Conservation (phyloP, 2,888 invertebrate genomes). For the Drosophila crucigera region DNA sequence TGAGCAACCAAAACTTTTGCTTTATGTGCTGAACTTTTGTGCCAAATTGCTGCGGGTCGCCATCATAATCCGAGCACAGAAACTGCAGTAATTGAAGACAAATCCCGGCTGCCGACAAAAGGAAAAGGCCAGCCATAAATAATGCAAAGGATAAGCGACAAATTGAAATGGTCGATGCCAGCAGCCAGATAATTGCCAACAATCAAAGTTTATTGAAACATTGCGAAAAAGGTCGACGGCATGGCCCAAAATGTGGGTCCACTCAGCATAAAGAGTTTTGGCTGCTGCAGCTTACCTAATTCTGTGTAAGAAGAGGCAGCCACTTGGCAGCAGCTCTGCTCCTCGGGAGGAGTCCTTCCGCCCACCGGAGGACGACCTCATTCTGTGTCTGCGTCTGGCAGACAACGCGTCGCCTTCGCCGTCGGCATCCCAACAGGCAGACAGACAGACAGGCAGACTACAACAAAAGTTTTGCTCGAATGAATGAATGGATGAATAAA, state of each 20-base stretch:
- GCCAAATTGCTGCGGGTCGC: constrained; percentile 67
- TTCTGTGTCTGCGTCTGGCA: constrained; percentile 59
- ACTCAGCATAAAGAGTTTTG: constrained; percentile 4
- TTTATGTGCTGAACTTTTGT: constrained; percentile 51
- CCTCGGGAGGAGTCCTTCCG: background rate
- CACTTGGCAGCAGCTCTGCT: constrained; percentile 18
- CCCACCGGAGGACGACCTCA: constrained; percentile 56
- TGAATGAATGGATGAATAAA: constrained; percentile 1
- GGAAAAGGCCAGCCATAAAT: constrained; percentile 40
- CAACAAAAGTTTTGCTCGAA: constrained; percentile 37
- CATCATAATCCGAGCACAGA: constrained; percentile 33
- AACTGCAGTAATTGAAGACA: constrained; percentile 66
- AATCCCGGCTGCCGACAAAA: constrained; percentile 49
- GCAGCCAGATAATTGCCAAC: constrained; percentile 75
- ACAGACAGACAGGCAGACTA: background rate
- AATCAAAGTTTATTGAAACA: constrained; percentile 77
- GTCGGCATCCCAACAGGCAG: constrained; percentile 8
- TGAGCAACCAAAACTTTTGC: constrained; percentile 30
- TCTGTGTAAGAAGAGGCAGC: constrained; percentile 12
- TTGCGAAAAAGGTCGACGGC: constrained; percentile 37
- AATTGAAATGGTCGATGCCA: constrained; percentile 65
- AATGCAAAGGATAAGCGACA: constrained; percentile 64
- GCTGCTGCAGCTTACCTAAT: constrained; percentile 20
- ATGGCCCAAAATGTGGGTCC: constrained; percentile 14
- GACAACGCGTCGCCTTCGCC: constrained; percentile 66